These are phyloP conservation scores for Gymnopithys bicolor DNA, from an alignment of 2,797 vertebrate species.

Conservation along the genomic window DNA sequence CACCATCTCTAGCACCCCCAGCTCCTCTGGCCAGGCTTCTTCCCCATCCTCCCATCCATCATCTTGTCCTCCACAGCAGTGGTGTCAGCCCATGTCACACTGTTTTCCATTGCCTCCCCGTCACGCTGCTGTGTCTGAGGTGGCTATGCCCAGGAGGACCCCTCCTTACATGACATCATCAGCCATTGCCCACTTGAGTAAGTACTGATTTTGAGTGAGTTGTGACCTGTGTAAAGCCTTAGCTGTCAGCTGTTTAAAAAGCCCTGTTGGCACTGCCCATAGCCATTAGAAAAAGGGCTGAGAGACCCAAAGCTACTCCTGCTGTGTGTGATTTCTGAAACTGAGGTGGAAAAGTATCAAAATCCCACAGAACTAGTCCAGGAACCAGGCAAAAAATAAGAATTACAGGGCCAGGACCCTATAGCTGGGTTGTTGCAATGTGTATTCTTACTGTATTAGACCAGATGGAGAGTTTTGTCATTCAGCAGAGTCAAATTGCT, in stretches of 20 bases:
- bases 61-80: slow-evolving; percentile 79
- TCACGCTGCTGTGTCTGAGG: slow-evolving; percentile 87
- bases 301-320: neutral
- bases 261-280: neutral
- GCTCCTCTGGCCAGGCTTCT: slow-evolving; percentile 74
- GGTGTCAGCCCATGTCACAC: slow-evolving; percentile 81
- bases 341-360: neutral
- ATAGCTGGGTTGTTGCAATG: neutral
- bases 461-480: neutral
- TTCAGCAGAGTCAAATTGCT: neutral
- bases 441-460: neutral
- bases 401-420: neutral
- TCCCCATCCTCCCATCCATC: slow-evolving; percentile 71
- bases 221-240: slow-evolving; percentile 7
- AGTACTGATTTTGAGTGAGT: slow-evolving; percentile 81
- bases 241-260: neutral
- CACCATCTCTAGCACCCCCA: slow-evolving; percentile 50
- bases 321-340: neutral
- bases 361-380: neutral
- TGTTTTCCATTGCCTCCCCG: slow-evolving; percentile 84
- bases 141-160: slow-evolving; percentile 87
- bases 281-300: neutral
- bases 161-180: slow-evolving; percentile 85
- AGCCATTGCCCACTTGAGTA: slow-evolving; percentile 87
- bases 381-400: neutral